phyloP scores from a whole-genome alignment of 1,140 invertebrate species.

The Triops longicaudatus region DNA sequence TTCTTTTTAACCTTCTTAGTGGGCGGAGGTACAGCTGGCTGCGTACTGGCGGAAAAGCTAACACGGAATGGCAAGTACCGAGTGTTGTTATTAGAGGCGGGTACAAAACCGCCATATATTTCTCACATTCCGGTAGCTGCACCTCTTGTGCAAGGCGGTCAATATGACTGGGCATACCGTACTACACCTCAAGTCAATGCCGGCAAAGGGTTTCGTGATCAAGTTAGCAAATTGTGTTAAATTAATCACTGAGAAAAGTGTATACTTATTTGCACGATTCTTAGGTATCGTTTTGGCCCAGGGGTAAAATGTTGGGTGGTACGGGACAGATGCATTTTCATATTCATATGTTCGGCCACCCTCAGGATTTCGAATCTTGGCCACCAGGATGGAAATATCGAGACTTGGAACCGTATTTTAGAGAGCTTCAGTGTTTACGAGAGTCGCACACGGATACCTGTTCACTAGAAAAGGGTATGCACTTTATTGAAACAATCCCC shows the following conservation, averaged over 20 bases:
- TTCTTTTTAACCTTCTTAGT: constrained; percentile 23
- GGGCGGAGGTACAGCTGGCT: constrained; percentile 33
- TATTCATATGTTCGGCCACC: constrained; percentile 52
- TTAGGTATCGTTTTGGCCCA: constrained; percentile 51
- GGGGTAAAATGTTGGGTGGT: constrained; percentile 59
- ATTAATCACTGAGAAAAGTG: background rate
- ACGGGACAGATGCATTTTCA: constrained; percentile 61
- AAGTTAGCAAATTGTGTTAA: constrained; percentile 41
- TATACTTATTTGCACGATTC: constrained; percentile 15
- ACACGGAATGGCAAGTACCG: constrained; percentile 21
- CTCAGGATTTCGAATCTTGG: constrained; percentile 53
- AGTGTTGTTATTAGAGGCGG: constrained; percentile 33
- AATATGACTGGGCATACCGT: constrained; percentile 54
- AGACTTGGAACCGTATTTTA: constrained; percentile 46
- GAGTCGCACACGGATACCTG: background rate
- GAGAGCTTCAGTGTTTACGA: background rate
- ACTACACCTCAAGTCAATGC: constrained; percentile 54
- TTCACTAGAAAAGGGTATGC: background rate
- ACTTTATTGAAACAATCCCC: background rate
- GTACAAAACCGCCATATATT: constrained; percentile 41
- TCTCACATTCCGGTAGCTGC: constrained; percentile 53
- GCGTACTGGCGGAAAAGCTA: constrained; percentile 31
- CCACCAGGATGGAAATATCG: constrained; percentile 47
- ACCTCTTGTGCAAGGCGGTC: constrained; percentile 53
- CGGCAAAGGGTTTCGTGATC: constrained; percentile 50